A percentile compares a stretch with the other conserved stretches of the same genome.
Conservation (phyloP, 2,888 invertebrate species). For the Lasioglossum leucozonium region DNA sequence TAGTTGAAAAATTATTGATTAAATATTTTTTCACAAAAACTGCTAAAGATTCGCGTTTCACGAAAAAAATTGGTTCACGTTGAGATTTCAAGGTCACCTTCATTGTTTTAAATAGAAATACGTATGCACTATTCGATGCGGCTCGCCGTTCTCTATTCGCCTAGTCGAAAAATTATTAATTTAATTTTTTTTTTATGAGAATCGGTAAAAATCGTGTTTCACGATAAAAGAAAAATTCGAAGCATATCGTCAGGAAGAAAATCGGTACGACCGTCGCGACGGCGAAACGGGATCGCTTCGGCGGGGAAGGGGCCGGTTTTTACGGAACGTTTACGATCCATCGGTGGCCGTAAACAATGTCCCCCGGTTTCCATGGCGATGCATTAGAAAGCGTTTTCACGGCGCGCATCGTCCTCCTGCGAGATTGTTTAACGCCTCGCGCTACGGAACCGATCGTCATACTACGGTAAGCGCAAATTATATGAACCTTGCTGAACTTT, state of each 20-base stretch:
- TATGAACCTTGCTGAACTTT: slow-evolving; percentile 53
- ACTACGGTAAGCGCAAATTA: slow-evolving; percentile 51
- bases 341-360: background rate
- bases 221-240: too few species aligned
- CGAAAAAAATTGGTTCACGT: too few species aligned
- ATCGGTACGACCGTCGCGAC: background rate
- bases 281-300: background rate
- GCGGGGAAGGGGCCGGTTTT: background rate
- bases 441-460: slow-evolving; percentile 32
- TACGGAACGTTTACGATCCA: slow-evolving; percentile 9
- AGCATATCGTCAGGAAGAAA: background rate
- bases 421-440: slow-evolving; percentile 44
- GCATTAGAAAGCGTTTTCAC: slow-evolving; percentile 55
- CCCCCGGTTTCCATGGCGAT: slow-evolving; percentile 4
- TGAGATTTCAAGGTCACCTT: too few species aligned
- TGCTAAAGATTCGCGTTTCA: too few species aligned
- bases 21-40: too few species aligned
- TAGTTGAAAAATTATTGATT: too few species aligned
- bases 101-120: too few species aligned
- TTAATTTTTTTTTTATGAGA: too few species aligned
- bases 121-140: too few species aligned
- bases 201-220: too few species aligned
- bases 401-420: slow-evolving; percentile 27
- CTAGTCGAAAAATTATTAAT: too few species aligned
- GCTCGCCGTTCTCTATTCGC: too few species aligned